These are phyloP conservation scores for Lagenorhynchus albirostris DNA, from an alignment of 2,113 vertebrate genomes.

Conservation along the genomic window DNA sequence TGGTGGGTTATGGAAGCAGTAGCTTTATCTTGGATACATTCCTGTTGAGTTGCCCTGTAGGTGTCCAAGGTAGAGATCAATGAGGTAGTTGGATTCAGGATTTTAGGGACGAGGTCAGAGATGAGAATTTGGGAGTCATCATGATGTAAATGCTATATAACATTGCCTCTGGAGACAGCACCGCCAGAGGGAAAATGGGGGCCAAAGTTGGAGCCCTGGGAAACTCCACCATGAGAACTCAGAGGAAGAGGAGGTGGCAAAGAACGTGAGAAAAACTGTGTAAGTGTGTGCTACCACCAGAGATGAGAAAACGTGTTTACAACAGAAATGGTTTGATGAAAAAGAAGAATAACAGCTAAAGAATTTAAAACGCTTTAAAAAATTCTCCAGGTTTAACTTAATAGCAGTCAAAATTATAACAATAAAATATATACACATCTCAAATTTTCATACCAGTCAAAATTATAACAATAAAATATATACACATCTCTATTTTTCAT, in stretches of 20 bases:
- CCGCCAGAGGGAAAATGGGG: fast-evolving
- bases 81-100: background rate
- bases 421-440: background rate
- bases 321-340: background rate
- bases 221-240: too few relatives aligned
- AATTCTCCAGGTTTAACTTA: background rate
- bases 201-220: fast-evolving
- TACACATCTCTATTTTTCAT: background rate
- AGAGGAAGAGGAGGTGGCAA: too few relatives aligned
- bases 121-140: background rate
- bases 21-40: fast-evolving
- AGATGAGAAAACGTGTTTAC: background rate
- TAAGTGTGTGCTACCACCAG: too few relatives aligned
- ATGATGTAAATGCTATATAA: fast-evolving
- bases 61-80: background rate
- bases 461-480: background rate
- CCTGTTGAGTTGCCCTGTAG: too few relatives aligned
- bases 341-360: background rate
- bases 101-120: background rate
- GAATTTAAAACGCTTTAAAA: background rate
- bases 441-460: background rate
- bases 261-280: fast-evolving
- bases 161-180: background rate
- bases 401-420: background rate
- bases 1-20: fast-evolving